These are phyloP conservation scores for Phymatocera aterrima DNA, from an alignment of 2,888 invertebrate genomes.

Conservation along the genomic window DNA sequence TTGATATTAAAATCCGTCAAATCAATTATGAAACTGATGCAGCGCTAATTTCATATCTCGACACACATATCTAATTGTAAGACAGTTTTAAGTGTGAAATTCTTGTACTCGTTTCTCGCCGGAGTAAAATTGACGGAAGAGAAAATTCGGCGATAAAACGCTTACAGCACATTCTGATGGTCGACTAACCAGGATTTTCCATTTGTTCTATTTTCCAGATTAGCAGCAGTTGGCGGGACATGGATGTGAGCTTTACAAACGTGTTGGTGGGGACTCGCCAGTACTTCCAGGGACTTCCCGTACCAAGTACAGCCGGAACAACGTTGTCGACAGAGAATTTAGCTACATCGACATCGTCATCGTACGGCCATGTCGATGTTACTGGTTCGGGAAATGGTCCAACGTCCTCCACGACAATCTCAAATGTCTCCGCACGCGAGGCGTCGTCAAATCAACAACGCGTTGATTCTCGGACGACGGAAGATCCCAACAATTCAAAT, in stretches of 20 bases:
- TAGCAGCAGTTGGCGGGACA: slow-evolving; percentile 77
- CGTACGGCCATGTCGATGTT: slow-evolving; percentile 53
- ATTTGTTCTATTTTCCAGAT: slow-evolving; percentile 61
- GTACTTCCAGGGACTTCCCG: slow-evolving; percentile 88
- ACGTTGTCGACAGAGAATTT: slow-evolving; percentile 62
- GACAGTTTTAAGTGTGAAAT: neutral
- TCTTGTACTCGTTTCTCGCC: neutral
- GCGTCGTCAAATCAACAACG: neutral
- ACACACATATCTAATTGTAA: no score
- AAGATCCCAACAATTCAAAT: slow-evolving; percentile 53
- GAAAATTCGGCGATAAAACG: neutral
- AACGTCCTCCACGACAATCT: slow-evolving; percentile 47
- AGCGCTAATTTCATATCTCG: no score
- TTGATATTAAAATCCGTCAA: no score
- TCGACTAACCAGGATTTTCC: slow-evolving; percentile 8
- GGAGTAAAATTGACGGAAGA: neutral
- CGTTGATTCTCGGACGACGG: slow-evolving; percentile 19
- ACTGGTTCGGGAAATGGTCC: slow-evolving; percentile 46
- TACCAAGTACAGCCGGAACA: slow-evolving; percentile 76
- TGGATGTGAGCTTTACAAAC: slow-evolving; percentile 88
- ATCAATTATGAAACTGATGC: no score
- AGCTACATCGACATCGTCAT: slow-evolving; percentile 51
- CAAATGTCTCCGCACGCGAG: slow-evolving; percentile 41
- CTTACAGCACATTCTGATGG: neutral
- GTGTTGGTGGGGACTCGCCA: slow-evolving; percentile 90